Evolutionary conservation across 2,113 vertebrate genomes (phyloP).

Genomic region (Gobiocypris rarus): DNA sequence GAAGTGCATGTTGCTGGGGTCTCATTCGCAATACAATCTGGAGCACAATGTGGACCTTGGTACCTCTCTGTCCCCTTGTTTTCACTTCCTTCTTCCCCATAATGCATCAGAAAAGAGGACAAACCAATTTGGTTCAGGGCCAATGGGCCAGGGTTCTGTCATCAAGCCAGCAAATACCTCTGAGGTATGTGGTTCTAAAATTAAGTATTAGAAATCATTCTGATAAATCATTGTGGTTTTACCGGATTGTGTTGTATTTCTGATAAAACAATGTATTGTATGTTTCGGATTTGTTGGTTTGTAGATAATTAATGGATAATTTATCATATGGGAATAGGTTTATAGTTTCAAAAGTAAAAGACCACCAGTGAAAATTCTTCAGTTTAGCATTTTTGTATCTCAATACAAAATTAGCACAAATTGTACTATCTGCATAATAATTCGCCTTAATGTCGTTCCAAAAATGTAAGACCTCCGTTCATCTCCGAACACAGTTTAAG

Average conservation of each 20-base stretch:
- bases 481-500: no score
- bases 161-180: background rate
- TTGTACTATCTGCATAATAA: no score
- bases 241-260: background rate
- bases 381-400: background rate
- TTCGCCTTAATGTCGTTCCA: no score
- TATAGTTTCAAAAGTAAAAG: background rate
- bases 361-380: no score
- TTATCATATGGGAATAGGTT: background rate
- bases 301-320: background rate
- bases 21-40: constrained; percentile 78
- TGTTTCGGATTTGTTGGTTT: background rate
- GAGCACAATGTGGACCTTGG: constrained; percentile 68
- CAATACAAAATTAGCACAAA: background rate
- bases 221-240: background rate
- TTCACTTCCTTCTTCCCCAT: constrained; percentile 25
- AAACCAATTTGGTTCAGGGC: constrained; percentile 24
- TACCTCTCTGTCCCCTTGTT: constrained; percentile 65
- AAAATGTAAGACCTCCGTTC: no score
- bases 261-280: no score
- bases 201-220: background rate
- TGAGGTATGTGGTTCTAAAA: background rate
- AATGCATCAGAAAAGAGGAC: constrained; percentile 38
- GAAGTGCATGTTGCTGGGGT: constrained; percentile 59
- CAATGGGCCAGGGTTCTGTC: background rate